Percentiles rank a stretch among this genome's conserved stretches.
Evolutionary conservation across 2,888 invertebrate genomes (phyloP).

Genomic region (Mechanitis messenoides): DNA sequence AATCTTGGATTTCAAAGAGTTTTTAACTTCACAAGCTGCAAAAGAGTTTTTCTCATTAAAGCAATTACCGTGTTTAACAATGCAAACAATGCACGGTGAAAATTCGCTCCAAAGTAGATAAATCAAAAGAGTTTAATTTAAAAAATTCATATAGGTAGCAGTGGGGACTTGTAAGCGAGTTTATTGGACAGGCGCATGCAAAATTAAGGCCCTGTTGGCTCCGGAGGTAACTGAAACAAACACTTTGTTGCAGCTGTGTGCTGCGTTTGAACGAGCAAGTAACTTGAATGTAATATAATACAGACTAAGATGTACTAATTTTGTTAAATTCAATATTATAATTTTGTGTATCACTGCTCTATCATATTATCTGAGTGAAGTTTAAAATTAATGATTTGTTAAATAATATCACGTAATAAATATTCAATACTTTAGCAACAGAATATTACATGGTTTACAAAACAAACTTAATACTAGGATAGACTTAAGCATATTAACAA

Average conservation of each 20-base stretch:
- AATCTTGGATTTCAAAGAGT: not conserved
- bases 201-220: constrained; percentile 37
- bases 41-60: not conserved
- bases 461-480: no score
- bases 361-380: no score
- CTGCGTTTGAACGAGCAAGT: constrained; percentile 25
- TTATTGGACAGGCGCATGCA: constrained; percentile 37
- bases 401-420: no score
- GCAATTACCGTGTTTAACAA: constrained; percentile 2
- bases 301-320: no score
- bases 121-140: constrained; percentile 18
- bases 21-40: not conserved
- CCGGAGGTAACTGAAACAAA: constrained; percentile 35
- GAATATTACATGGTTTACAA: no score
- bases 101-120: constrained; percentile 1
- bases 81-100: not conserved
- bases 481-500: no score
- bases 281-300: not conserved
- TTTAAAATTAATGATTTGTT: no score
- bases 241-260: constrained; percentile 34
- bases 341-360: no score
- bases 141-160: constrained; percentile 25
- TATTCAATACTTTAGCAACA: no score
- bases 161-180: constrained; percentile 27
- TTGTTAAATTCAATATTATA: no score